phyloP scores from a whole-genome alignment of 2,797 vertebrate species.

The Hypotaenidia philippensis region DNA sequence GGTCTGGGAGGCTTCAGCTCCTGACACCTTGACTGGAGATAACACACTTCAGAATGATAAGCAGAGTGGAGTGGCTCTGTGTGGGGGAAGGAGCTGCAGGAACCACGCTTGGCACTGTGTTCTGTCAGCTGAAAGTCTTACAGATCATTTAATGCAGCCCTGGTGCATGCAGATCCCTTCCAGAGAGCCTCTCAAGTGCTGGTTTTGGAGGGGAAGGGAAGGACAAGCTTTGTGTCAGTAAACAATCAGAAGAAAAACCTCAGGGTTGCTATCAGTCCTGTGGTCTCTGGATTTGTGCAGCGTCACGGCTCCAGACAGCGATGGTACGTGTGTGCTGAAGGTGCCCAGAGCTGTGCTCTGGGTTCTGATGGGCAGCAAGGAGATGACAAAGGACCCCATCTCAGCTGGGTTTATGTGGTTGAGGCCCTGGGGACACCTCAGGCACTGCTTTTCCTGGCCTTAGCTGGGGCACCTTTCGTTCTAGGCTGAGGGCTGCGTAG shows the following conservation, averaged over 20 bases:
- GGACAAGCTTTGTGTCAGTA: not conserved
- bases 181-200: conserved; percentile 6
- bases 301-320: accelerated
- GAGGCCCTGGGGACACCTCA: not conserved
- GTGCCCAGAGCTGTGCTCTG: not conserved
- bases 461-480: not conserved
- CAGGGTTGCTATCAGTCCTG: not conserved
- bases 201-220: not conserved
- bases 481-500: not conserved
- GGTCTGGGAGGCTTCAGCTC: not conserved
- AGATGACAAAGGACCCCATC: not conserved
- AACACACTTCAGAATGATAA: not conserved
- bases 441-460: not conserved
- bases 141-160: conserved; percentile 1
- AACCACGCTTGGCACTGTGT: not conserved
- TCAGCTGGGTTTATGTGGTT: not conserved
- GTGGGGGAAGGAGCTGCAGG: not conserved
- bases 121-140: conserved; percentile 24
- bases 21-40: not conserved
- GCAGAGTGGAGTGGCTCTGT: not conserved
- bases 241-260: not conserved
- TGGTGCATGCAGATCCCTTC: not conserved
- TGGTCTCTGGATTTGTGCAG: not conserved
- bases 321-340: accelerated
- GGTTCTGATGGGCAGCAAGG: not conserved